phyloP scores from a whole-genome alignment of 1,140 invertebrate species.

The Drosophila nigrodunni region DNA sequence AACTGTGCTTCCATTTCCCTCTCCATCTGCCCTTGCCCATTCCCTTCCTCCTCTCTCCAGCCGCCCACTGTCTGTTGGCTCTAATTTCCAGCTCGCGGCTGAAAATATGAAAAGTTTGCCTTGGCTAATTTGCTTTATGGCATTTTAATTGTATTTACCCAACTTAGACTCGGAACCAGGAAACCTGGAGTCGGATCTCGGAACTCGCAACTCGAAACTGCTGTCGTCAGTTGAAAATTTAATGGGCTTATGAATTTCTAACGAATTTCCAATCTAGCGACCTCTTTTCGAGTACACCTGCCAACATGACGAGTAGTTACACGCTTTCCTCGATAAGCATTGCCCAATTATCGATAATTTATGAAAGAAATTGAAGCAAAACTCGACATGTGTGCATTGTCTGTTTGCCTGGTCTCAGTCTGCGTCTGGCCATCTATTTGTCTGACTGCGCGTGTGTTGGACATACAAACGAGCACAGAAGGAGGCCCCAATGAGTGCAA shows the following conservation, averaged over 20 bases:
- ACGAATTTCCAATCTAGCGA: slow-evolving; percentile 39
- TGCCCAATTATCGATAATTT: slow-evolving; percentile 78
- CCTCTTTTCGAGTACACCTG: slow-evolving; percentile 45
- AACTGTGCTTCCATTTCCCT: slow-evolving; percentile 17
- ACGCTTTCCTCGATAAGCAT: slow-evolving; percentile 56
- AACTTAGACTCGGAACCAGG: slow-evolving; percentile 35
- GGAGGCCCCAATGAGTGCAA: slow-evolving; percentile 66
- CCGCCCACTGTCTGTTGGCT: slow-evolving; percentile 52
- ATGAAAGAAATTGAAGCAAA: slow-evolving; percentile 71
- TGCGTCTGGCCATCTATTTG: slow-evolving; percentile 3
- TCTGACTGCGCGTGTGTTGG: slow-evolving; percentile 27
- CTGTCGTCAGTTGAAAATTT: slow-evolving; percentile 73
- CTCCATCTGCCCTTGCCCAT: not conserved
- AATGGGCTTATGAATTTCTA: slow-evolving; percentile 79
- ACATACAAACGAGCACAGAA: slow-evolving; percentile 63
- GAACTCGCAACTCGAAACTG: slow-evolving; percentile 34
- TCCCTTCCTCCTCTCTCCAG: not conserved
- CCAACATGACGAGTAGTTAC: slow-evolving; percentile 16
- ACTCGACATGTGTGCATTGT: slow-evolving; percentile 48
- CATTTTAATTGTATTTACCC: slow-evolving; percentile 82
- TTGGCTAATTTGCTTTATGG: slow-evolving; percentile 83
- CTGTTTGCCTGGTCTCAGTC: not conserved
- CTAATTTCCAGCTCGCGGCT: slow-evolving; percentile 75
- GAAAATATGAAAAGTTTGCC: slow-evolving; percentile 80
- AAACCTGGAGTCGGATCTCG: slow-evolving; percentile 35